phyloP scores from a whole-genome alignment of 2,888 invertebrate species.

The Nemotelus nigrinus region DNA sequence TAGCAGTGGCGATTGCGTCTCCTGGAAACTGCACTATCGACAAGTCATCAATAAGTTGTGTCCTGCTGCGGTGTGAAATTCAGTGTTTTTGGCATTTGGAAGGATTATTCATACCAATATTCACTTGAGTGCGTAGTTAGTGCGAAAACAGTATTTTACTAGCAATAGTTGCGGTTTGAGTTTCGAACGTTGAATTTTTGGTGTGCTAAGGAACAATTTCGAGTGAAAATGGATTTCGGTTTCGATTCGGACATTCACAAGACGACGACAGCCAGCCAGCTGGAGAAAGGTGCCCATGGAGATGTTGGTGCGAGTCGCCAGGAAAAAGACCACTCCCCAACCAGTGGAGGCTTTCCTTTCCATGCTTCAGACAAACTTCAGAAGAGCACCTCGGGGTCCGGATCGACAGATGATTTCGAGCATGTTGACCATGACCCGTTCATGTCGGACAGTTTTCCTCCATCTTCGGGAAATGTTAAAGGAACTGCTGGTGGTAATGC shows the following conservation, averaged over 20 bases:
- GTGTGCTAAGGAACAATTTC: background rate
- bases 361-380: constrained; percentile 19
- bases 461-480: constrained; percentile 9
- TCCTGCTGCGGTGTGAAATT: constrained; percentile 13
- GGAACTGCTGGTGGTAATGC: background rate
- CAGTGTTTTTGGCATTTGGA: constrained; percentile 23
- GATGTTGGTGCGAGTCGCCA: background rate
- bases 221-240: constrained; percentile 31
- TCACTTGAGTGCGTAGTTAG: background rate
- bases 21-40: constrained; percentile 39
- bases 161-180: constrained; percentile 5
- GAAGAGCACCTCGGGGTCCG: constrained; percentile 34
- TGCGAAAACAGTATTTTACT: background rate
- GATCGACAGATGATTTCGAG: constrained; percentile 51
- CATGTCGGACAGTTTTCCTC: constrained; percentile 27
- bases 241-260: constrained; percentile 5
- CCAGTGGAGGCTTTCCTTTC: constrained; percentile 5
- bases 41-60: background rate
- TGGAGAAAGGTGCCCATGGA: constrained; percentile 19
- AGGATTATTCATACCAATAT: background rate
- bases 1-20: constrained; percentile 10
- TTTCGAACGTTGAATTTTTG: background rate
- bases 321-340: constrained; percentile 24
- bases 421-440: constrained; percentile 51
- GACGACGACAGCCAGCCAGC: constrained; percentile 3